phyloP scores from a whole-genome alignment of 1,140 invertebrate species.

The Zophobas morio region DNA sequence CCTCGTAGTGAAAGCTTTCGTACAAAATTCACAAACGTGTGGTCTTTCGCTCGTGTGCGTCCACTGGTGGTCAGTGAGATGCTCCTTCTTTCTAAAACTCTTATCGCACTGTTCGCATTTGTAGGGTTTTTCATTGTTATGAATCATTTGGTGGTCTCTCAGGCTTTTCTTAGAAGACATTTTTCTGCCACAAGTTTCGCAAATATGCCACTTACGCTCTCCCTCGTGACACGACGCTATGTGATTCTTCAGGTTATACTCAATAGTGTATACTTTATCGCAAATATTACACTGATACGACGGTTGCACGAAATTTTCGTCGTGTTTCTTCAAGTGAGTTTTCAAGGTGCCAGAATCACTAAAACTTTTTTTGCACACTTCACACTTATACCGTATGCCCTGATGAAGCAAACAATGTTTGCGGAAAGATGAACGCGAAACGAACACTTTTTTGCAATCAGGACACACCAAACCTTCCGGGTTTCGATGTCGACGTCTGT shows the following conservation, averaged over 20 bases:
- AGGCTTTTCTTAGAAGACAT: slow-evolving; percentile 55
- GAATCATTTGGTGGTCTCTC: slow-evolving; percentile 62
- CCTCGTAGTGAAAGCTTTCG: slow-evolving; percentile 48
- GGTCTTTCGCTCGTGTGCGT: slow-evolving; percentile 71
- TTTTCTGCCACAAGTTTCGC: slow-evolving; percentile 66
- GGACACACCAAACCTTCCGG: slow-evolving; percentile 8
- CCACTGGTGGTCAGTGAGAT: slow-evolving; percentile 75
- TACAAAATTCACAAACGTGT: slow-evolving; percentile 68
- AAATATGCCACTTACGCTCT: slow-evolving; percentile 72
- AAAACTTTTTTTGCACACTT: slow-evolving; percentile 51
- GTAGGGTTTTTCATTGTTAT: slow-evolving; percentile 64
- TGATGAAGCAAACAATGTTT: slow-evolving; percentile 43
- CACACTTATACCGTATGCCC: slow-evolving; percentile 23
- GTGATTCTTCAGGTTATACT: slow-evolving; percentile 77
- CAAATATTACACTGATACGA: slow-evolving; percentile 59
- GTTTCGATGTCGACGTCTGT: slow-evolving; percentile 10
- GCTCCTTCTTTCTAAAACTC: slow-evolving; percentile 69
- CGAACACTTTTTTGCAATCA: slow-evolving; percentile 18
- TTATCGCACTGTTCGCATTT: slow-evolving; percentile 70
- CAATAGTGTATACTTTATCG: slow-evolving; percentile 69
- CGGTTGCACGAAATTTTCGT: slow-evolving; percentile 51
- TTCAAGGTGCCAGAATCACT: slow-evolving; percentile 50
- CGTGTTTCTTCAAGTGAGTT: slow-evolving; percentile 53
- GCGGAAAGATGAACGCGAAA: slow-evolving; percentile 7
- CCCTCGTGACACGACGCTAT: slow-evolving; percentile 73